Evolutionary conservation across 2,113 vertebrate genomes (phyloP).

Genomic region (Dipodomys ordii): DNA sequence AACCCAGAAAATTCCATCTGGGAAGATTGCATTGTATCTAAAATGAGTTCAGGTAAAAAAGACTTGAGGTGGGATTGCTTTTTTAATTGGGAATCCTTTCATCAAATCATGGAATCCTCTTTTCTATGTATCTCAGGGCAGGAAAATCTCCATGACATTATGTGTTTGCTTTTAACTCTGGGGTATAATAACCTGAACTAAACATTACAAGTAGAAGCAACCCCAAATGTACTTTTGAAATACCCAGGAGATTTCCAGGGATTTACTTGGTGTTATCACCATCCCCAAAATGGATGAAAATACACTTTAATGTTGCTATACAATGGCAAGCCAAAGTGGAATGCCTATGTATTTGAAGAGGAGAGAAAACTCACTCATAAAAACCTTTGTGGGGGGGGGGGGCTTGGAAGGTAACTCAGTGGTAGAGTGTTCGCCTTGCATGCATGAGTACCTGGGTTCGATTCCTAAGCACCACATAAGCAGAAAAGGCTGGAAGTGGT

Average conservation of each 20-base stretch:
- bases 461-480: too few relatives aligned
- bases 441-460: not conserved
- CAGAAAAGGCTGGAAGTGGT: too few relatives aligned
- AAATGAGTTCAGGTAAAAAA: slow-evolving; percentile 4
- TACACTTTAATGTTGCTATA: not conserved
- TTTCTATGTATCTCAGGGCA: not conserved
- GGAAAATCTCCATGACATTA: not conserved
- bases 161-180: not conserved
- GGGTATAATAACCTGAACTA: not conserved
- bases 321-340: not conserved
- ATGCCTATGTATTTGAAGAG: not conserved
- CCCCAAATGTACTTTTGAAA: not conserved
- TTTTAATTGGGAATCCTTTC: slow-evolving; percentile 49
- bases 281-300: not conserved
- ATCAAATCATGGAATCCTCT: not conserved
- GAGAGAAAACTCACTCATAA: not conserved
- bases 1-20: not conserved
- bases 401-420: too few relatives aligned
- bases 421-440: not conserved
- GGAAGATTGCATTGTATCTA: slow-evolving; percentile 7
- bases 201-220: not conserved
- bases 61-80: slow-evolving; percentile 1
- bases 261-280: not conserved
- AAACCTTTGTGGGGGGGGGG: not conserved
- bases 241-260: not conserved